Evolutionary conservation across 2,797 vertebrate genomes (phyloP), one percentile per base, ranked within the genome.

Genomic region (Tympanoctomys barrerae): DNA sequence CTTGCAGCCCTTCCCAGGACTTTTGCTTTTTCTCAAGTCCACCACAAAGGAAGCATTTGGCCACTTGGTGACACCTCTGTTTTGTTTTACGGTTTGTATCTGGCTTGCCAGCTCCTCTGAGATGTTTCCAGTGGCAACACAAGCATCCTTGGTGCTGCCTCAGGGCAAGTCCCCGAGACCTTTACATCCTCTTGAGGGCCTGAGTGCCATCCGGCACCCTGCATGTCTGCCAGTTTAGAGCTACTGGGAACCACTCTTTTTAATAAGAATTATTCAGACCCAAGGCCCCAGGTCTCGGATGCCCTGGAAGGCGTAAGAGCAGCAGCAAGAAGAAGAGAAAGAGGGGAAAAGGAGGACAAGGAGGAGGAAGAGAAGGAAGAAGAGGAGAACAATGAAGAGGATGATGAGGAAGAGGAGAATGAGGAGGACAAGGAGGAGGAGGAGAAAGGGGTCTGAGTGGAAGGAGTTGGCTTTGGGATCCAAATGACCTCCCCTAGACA

Each of bases 1-100:
- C 26, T 4, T 9, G 6, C 0, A 18, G 19, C 3, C 5, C 26
- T 54, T 31, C 24, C 21, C 22, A 2, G 1, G 0, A 7, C 31
- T 52, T 33, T 36, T 33, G 4, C 39, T 70, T n/a, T 80, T 77
- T 24, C 61, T 71, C 33, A 42, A 31, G 5, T 24, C 26, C 46
- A 46, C 31, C 61, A 24, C 1, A 54, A 83, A 39, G 28, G 28
- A 68, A 42, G 49, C 13, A 7, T 2, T 42, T 31, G 28, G 33
- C 4, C 57, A 16, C 61, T 33, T 54, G 7, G 4, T 0, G 3
- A 21, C 7, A 33, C n/a, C n/a, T 49, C 28, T n/a, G 24, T 62
- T 84, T 68, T 11, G 1, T 39, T 66, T 62, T 49, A 19, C 62
- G 61, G 19, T 68, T 36, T 33, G n/a, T n/a, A 22, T 42, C 21